Evolutionary conservation across 2,797 vertebrate genomes (phyloP), one percentile per base, ranked within the genome.

Genomic region (Thripadectes ignobilis): DNA sequence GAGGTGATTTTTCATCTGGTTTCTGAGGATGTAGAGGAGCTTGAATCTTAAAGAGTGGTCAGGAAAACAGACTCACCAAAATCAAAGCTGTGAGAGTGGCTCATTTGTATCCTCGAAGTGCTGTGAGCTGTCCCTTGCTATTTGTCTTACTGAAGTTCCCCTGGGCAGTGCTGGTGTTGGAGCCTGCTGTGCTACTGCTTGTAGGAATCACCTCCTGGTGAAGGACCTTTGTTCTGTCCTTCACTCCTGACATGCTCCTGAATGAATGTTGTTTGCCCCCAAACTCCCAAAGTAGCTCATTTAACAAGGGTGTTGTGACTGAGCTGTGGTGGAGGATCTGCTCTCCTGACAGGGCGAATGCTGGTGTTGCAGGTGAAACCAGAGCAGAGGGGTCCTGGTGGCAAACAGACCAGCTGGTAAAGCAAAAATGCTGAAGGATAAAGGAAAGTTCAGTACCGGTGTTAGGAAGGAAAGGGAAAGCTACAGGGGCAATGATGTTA

Each of bases 341-440:
- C 68, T 14, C 3, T 55, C 49, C 39, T 6, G 30, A 3, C 19
- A 8, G 3, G 9, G 59, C 6, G 2, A 77, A 29, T 1, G 5
- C 23, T 29, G 32, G 7, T 22, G 5, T 10, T 88, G n/a, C n/a
- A 26, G 73, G 27, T 23, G 55, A 49, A 78, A 46, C 27, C 45
- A 23, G 30, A 39, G 3, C 62, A 46, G 38, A 9, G 21, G 19
- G 23, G 2, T 65, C 15, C 43, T 72, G 41, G 14, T 82, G 83
- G 30, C 39, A 67, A 46, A 58, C 20, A 48, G 22, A 29, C 24
- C 17, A 29, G 29, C n/a, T 82, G 55, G 30, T 6, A 39, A 68
- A 91, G 38, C 36, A 30, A 85, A 78, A 85, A 46, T 26, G 12
- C 19, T 45, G 1, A n/a, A 61, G 45, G 18, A 2, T 21, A 10